These are phyloP conservation scores for Heterodera filipjevi DNA, from an alignment of 2,888 invertebrate genomes.

Conservation along the genomic window DNA sequence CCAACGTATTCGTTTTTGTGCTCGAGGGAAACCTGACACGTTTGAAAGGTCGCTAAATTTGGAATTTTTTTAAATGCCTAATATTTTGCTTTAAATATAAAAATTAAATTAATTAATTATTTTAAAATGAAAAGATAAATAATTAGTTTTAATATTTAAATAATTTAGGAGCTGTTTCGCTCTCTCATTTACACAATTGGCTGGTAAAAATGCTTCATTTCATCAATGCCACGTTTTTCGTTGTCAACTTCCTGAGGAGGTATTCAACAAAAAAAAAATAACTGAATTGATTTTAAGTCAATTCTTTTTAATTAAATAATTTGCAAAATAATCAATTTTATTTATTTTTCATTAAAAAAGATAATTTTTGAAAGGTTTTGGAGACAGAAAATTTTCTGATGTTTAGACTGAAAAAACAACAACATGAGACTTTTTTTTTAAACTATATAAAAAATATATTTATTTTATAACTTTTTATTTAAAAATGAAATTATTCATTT, in stretches of 20 bases:
- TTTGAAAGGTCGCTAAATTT: conserved; percentile 70
- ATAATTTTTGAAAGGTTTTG: not conserved
- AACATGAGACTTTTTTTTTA: too few relatives aligned
- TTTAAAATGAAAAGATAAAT: too few relatives aligned
- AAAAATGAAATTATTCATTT: too few relatives aligned
- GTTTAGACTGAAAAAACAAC: too few relatives aligned
- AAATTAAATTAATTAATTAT: too few relatives aligned
- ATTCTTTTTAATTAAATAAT: not conserved
- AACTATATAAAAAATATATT: too few relatives aligned
- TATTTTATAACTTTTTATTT: too few relatives aligned
- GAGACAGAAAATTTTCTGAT: too few relatives aligned
- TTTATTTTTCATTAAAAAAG: not conserved
- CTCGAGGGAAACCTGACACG: conserved; percentile 82
- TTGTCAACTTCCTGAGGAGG: conserved; percentile 67
- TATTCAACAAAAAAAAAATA: conserved; percentile 20
- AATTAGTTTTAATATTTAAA: too few relatives aligned
- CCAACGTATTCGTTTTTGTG: conserved; percentile 75
- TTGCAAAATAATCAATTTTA: not conserved
- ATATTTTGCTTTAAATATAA: not conserved
- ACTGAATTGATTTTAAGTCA: not conserved
- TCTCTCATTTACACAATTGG: conserved; percentile 81
- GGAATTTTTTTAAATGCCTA: not conserved
- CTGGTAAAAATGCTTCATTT: conserved; percentile 74
- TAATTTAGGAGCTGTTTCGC: conserved; percentile 85
- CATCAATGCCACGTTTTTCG: conserved; percentile 97